A percentile compares a stretch with the other conserved stretches of the same genome.
These are phyloP conservation scores for Doryteuthis pealeii DNA, from an alignment of 1,140 invertebrate species.

Conservation along the genomic window DNA sequence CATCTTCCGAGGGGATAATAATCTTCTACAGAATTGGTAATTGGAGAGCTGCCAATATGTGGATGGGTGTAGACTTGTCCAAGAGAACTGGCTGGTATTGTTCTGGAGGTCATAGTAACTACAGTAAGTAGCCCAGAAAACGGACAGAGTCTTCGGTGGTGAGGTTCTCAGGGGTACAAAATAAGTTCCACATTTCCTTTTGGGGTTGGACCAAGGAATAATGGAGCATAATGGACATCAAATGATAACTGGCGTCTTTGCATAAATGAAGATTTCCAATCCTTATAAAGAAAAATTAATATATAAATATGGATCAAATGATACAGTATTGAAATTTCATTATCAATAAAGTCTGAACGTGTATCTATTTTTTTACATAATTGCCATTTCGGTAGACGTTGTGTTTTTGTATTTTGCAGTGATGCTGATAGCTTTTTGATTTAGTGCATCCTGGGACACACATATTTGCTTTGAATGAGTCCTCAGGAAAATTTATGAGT, in stretches of 20 bases:
- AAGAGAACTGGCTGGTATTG: constrained; percentile 33
- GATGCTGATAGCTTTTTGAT: no score
- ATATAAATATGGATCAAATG: no score
- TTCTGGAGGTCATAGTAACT: constrained; percentile 29
- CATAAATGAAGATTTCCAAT: constrained; percentile 6
- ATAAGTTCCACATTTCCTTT: constrained; percentile 40
- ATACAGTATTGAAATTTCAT: no score
- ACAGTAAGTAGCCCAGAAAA: constrained; percentile 26
- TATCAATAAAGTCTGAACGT: no score
- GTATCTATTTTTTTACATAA: no score
- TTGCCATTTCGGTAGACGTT: no score
- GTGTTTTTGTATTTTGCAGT: no score
- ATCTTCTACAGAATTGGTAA: constrained; percentile 1
- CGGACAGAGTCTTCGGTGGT: constrained; percentile 24
- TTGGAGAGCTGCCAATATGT: constrained; percentile 2
- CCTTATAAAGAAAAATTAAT: no score
- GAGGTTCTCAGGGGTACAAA: constrained; percentile 26
- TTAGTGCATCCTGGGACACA: no score
- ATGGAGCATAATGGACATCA: constrained; percentile 30
- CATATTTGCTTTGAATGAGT: no score
- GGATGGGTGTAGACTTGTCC: background rate
- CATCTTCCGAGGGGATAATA: constrained; percentile 31
- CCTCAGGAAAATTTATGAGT: no score
- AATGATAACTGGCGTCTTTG: constrained; percentile 25
- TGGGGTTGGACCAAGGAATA: constrained; percentile 17